Evolutionary conservation across 2,888 invertebrate species (phyloP).

Genomic region (Biston betularia): DNA sequence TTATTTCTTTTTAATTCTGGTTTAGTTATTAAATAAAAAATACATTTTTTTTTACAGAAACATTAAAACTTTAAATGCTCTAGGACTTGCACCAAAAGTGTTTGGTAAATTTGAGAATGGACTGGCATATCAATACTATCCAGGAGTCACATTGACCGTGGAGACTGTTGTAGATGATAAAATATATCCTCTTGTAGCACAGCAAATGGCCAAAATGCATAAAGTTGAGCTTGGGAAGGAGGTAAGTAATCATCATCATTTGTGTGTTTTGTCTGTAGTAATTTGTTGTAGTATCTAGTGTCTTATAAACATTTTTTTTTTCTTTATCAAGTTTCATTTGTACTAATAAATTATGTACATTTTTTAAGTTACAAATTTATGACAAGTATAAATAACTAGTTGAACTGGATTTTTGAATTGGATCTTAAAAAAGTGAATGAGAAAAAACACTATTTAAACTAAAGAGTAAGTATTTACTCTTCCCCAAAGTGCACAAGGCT

Average conservation of each 20-base stretch:
- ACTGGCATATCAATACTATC: conserved; percentile 94
- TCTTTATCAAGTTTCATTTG: no score
- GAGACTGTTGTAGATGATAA: conserved; percentile 87
- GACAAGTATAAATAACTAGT: no score
- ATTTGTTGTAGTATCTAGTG: no score
- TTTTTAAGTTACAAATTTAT: no score
- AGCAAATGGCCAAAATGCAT: conserved; percentile 94
- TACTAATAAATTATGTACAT: no score
- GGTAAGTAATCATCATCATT: conserved; percentile 60
- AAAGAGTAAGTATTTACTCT: no score
- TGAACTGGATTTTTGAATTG: no score
- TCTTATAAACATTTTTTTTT: no score
- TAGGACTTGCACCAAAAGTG: conserved; percentile 93
- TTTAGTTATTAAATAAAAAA: background rate
- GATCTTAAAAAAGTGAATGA: no score
- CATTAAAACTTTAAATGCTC: conserved; percentile 84
- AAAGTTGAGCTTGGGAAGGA: conserved; percentile 80
- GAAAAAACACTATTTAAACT: no score
- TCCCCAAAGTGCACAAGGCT: no score
- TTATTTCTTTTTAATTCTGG: background rate
- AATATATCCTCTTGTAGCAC: conserved; percentile 92
- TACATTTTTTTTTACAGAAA: conserved; percentile 59
- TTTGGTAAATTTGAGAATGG: conserved; percentile 98
- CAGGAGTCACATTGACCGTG: conserved; percentile 91
- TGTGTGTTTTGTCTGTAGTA: no score